Conservation (phyloP, 2,888 invertebrate genomes). For the Oscheius onirici region DNA sequence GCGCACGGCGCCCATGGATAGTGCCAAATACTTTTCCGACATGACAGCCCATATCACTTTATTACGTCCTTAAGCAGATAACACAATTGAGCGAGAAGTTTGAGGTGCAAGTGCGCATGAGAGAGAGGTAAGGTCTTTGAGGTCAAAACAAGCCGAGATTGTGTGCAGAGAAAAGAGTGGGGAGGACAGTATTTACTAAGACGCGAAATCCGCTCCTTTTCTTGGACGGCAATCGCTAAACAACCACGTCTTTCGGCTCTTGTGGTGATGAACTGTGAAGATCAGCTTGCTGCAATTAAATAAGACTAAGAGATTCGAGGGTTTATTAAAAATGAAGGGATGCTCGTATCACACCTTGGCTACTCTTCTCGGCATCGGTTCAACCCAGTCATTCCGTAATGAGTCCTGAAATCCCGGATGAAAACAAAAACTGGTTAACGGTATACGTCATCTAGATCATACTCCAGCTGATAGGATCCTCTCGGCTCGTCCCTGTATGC, state of each 20-base stretch:
- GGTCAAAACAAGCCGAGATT: constrained; percentile 21
- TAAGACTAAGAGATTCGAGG: not conserved
- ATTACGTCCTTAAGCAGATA: not conserved
- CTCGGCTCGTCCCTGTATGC: constrained; percentile 8
- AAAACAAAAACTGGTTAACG: constrained; percentile 1
- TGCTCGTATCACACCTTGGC: constrained; percentile 38
- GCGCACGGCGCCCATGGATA: too few relatives aligned
- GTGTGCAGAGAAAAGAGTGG: constrained; percentile 5
- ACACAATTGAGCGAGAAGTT: not conserved
- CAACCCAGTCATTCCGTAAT: constrained; percentile 40
- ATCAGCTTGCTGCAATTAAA: not conserved
- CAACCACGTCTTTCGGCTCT: constrained; percentile 23
- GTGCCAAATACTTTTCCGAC: too few relatives aligned
- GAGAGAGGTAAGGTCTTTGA: not conserved
- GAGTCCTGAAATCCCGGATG: constrained; percentile 38
- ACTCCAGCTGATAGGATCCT: constrained; percentile 18
- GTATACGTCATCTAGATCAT: constrained; percentile 29
- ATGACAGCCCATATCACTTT: too few relatives aligned
- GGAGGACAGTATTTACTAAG: constrained; percentile 28
- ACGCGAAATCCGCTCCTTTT: constrained; percentile 30
- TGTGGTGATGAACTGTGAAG: not conserved
- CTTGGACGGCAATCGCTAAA: constrained; percentile 24
- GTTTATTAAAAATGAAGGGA: not conserved
- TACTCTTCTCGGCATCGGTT: constrained; percentile 44
- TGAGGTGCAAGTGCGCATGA: constrained; percentile 9